Conservation (phyloP, 2,113 vertebrate genomes). For the Ceyx cyanopectus region DNA sequence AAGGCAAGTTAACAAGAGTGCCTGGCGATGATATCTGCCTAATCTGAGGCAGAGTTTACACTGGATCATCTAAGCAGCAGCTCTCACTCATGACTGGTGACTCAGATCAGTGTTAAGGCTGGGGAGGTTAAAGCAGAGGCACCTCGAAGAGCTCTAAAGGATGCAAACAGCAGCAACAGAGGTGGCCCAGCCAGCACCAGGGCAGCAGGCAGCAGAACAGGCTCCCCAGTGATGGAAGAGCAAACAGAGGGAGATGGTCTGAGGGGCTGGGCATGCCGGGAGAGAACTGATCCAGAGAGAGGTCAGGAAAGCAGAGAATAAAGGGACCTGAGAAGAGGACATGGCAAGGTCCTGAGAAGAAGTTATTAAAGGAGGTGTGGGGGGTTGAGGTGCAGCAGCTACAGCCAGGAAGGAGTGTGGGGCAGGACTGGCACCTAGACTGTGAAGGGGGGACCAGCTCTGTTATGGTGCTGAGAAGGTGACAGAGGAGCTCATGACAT, state of each 20-base stretch:
- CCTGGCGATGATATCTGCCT: constrained; percentile 33
- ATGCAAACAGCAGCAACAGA: not conserved
- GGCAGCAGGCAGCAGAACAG: not conserved
- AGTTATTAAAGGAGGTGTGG: not conserved
- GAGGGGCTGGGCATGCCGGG: not conserved
- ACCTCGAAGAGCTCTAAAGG: not conserved
- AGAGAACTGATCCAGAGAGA: not conserved
- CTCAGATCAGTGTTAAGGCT: constrained; percentile 48
- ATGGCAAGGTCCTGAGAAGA: not conserved
- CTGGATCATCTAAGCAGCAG: constrained; percentile 33
- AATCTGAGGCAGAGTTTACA: constrained; percentile 58
- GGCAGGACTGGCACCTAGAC: not conserved
- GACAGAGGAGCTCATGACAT: not conserved
- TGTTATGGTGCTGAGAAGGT: not conserved
- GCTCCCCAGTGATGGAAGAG: not conserved
- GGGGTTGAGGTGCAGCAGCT: not conserved
- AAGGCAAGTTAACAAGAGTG: constrained; percentile 34
- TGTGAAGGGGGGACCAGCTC: not conserved
- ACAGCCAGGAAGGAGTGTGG: rapidly evolving
- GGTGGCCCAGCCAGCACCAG: rapidly evolving
- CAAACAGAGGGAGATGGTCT: constrained; percentile 1
- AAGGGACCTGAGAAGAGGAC: not conserved
- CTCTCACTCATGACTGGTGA: constrained; percentile 39
- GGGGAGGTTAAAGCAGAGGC: constrained; percentile 33
- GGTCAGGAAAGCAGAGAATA: not conserved